phyloP scores from a whole-genome alignment of 2,888 invertebrate genomes.

The Pristionchus arcanus region DNA sequence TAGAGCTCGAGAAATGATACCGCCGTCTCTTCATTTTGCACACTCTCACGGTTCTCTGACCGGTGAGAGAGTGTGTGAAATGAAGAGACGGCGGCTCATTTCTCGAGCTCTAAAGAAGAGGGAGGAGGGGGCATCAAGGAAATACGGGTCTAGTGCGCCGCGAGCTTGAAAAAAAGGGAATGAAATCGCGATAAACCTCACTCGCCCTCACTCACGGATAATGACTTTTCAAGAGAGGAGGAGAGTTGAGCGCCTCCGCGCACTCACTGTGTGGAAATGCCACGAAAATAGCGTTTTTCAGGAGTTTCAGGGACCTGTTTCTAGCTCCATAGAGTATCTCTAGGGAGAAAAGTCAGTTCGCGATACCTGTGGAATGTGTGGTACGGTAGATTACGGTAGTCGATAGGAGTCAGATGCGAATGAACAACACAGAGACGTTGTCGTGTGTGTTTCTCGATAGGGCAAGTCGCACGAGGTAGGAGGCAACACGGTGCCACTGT shows the following conservation, averaged over 20 bases:
- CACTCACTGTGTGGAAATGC: not conserved
- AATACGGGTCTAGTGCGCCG: not conserved
- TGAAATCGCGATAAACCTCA: slow-evolving; percentile 36
- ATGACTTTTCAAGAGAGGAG: slow-evolving; percentile 41
- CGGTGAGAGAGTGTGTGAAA: too few species aligned
- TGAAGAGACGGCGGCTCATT: too few species aligned
- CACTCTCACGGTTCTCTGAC: too few species aligned
- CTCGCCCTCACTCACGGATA: not conserved
- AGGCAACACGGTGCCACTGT: slow-evolving; percentile 81
- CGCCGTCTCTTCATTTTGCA: too few species aligned
- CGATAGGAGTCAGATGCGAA: slow-evolving; percentile 79
- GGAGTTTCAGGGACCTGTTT: not conserved
- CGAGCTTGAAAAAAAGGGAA: not conserved
- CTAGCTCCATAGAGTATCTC: not conserved
- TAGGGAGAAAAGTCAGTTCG: not conserved
- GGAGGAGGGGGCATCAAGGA: not conserved
- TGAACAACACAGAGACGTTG: slow-evolving; percentile 94
- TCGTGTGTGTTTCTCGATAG: slow-evolving; percentile 94
- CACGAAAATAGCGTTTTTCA: too few species aligned
- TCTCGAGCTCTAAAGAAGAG: not conserved
- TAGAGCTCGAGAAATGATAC: too few species aligned
- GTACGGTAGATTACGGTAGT: not conserved
- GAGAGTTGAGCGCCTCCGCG: not conserved
- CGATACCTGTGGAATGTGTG: slow-evolving; percentile 4
- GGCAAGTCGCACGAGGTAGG: slow-evolving; percentile 92